phyloP scores from a whole-genome alignment of 2,797 vertebrate species.

The Myotis daubentonii region DNA sequence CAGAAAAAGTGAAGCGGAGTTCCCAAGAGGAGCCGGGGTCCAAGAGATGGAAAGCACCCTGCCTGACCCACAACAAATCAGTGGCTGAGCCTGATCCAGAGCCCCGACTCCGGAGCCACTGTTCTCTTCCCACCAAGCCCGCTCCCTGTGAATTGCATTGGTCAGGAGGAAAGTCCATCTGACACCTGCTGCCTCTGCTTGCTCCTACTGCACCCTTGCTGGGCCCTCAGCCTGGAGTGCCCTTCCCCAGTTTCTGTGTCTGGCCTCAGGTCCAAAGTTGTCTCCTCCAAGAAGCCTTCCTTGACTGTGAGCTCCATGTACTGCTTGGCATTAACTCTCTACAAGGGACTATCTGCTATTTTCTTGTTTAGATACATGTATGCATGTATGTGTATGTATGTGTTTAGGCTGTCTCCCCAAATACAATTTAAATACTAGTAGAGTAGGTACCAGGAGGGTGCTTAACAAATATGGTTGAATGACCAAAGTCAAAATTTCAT shows the following conservation, averaged over 20 bases:
- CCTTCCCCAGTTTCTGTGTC: not conserved
- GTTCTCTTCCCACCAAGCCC: not conserved
- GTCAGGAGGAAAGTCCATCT: not conserved
- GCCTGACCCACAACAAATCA: fast-evolving
- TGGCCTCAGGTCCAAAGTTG: not conserved
- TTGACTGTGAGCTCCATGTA: not conserved
- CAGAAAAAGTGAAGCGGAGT: not conserved
- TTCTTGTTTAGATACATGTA: not conserved
- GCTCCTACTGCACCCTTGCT: not conserved
- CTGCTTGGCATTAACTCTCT: not conserved
- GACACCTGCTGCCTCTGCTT: not conserved
- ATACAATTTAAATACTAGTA: not conserved
- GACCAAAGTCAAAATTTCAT: not conserved
- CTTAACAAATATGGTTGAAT: not conserved
- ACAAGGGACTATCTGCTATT: not conserved
- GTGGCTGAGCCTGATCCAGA: not conserved
- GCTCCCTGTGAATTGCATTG: fast-evolving
- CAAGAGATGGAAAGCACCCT: not conserved
- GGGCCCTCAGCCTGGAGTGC: not conserved
- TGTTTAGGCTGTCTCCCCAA: not conserved
- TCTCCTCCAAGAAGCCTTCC: not conserved
- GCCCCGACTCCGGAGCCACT: too few relatives aligned
- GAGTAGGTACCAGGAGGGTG: too few relatives aligned
- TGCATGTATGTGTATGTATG: not conserved
- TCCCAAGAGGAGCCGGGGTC: not conserved